phyloP scores from a whole-genome alignment of 1,140 invertebrate species.

The Scaptomyza pallida region DNA sequence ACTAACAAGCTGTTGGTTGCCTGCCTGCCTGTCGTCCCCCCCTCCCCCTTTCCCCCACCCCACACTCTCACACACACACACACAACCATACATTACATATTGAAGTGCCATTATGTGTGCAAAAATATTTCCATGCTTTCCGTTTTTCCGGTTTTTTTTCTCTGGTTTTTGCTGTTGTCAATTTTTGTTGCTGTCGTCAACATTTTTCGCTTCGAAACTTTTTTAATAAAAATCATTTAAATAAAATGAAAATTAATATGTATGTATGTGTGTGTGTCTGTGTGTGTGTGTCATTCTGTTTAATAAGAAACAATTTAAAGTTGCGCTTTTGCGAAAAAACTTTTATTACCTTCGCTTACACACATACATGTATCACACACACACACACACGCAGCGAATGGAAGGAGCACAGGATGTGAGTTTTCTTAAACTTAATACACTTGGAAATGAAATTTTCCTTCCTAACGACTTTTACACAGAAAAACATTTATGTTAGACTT shows the following conservation, averaged over 20 bases:
- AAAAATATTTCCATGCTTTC: conserved; percentile 48
- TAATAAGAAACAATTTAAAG: conserved; percentile 64
- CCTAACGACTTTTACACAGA: not conserved
- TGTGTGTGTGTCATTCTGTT: conserved; percentile 47
- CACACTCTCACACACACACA: not conserved
- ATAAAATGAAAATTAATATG: conserved; percentile 67
- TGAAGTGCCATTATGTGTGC: conserved; percentile 63
- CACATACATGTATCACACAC: conserved; percentile 11
- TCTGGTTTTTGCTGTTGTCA: conserved; percentile 33
- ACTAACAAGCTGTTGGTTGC: conserved; percentile 77
- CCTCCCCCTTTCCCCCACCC: not conserved
- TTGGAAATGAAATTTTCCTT: conserved; percentile 3
- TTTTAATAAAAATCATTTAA: conserved; percentile 81
- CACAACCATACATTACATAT: conserved; percentile 38
- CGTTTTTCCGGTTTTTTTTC: conserved; percentile 6
- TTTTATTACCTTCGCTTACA: conserved; percentile 70
- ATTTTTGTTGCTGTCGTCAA: conserved; percentile 52
- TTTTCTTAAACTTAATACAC: conserved; percentile 18
- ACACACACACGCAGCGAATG: conserved; percentile 28
- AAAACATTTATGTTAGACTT: not conserved
- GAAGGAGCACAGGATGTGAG: conserved; percentile 18
- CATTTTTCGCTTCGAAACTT: conserved; percentile 64
- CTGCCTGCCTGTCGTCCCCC: not conserved
- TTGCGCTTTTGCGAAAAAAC: conserved; percentile 47
- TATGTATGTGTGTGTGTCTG: conserved; percentile 17